Evolutionary conservation across 2,888 invertebrate genomes (phyloP), one percentile per base, ranked within the genome.

Genomic region (Drosophila diplacantha): DNA sequence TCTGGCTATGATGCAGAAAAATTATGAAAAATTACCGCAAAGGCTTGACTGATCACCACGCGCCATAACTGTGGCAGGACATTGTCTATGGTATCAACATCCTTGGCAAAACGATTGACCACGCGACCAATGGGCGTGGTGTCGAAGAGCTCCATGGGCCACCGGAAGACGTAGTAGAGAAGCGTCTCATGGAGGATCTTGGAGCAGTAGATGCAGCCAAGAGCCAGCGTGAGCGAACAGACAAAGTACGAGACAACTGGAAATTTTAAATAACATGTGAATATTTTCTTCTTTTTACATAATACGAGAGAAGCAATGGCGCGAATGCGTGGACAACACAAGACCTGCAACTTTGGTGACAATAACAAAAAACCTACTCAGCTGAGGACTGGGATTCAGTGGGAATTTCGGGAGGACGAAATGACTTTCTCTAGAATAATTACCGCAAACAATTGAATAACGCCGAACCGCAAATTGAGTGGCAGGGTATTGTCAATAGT

Each of bases 41-140:
- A 59, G 51, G 86, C 71, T 85, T 85, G 35, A 80, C 70, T 58
- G 37, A 90, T 59, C 75, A 89, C 88, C 64, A 87, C 75, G 61
- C 87, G 84, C 72, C 87, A 81, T 46, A 85, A 81, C 54, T 75
- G 53, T 62, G 91, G 91, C 74, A 92, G 85, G 43, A 87, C 85
- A 77, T 88, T 90, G 85, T 92, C 92, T 85, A 91, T 82, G 49
- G 89, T 88, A 81, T 92, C 90, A 74, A 92, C 87, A 84, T 92
- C 92, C 80, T 90, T 90, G 72, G 91, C 90, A 85, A 92, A 92
- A 69, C 92, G 90, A 87, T 92, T 92, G 39, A 38, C 90, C 76
- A 95, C 91, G 79, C 95, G 90, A 86, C 95, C 95, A 74, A 91
- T 78, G 35, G 95, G 95, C 57, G 94, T 95, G 74, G 92, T 92